Conservation (phyloP, 2,797 vertebrate genomes). For the Lacerta viridis region DNA sequence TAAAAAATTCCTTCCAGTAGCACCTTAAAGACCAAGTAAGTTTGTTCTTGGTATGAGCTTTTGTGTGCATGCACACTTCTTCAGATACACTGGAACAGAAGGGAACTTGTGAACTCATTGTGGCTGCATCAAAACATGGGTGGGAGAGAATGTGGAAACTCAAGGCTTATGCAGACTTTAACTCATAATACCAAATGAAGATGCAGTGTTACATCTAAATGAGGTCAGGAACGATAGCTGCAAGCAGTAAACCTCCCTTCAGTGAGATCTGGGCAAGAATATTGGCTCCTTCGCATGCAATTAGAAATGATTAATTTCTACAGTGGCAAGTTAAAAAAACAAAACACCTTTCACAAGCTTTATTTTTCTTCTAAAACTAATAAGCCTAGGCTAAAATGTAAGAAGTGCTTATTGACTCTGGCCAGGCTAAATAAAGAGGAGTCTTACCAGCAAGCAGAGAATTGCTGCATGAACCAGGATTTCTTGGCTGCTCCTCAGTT, state of each 20-base stretch:
- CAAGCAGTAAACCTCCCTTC: slow-evolving; percentile 74
- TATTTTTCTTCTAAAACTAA: slow-evolving; percentile 62
- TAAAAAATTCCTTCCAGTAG: too few species aligned
- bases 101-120: not conserved
- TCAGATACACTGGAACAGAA: too few species aligned
- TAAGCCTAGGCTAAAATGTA: slow-evolving; percentile 64
- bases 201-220: not conserved
- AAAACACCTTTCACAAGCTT: slow-evolving; percentile 74
- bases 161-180: not conserved
- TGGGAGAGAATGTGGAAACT: not conserved
- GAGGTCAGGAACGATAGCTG: slow-evolving; percentile 69
- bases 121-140: not conserved
- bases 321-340: slow-evolving; percentile 66
- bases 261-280: slow-evolving; percentile 74
- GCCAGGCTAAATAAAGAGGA: slow-evolving; percentile 62
- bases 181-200: not conserved
- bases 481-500: slow-evolving; percentile 67
- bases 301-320: slow-evolving; percentile 70
- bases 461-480: not conserved
- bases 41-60: too few species aligned
- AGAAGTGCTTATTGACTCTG: slow-evolving; percentile 60
- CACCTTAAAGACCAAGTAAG: too few species aligned
- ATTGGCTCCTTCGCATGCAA: slow-evolving; percentile 77
- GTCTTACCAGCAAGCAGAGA: slow-evolving; percentile 62
- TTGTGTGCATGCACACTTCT: too few species aligned